Evolutionary conservation across 2,797 vertebrate genomes (phyloP), one percentile per base, ranked within the genome.

Genomic region (Onychomys arenicola): DNA sequence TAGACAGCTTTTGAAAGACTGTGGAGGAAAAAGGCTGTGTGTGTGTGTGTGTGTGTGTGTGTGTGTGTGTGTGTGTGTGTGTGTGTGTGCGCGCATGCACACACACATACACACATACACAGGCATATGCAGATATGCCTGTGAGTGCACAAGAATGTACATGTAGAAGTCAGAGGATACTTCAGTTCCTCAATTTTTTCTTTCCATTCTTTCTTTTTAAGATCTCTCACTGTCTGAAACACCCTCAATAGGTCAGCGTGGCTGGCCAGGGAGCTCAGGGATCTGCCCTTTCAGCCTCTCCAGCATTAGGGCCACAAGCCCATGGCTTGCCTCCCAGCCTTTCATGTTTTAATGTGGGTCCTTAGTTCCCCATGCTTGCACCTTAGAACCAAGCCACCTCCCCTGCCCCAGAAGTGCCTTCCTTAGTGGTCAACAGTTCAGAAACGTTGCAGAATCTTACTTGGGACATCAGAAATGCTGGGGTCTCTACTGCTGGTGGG

Each of bases 1-100:
- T 1, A 4, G 11, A 6, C 1, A 13, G 29, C 52, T 4, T 89
- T 34, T 1, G 0, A n/a, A 43, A 52, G 43, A 55, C 16, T 2
- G 6, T 6, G 8, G 25, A 63, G 27, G 12, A 65, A 73, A 21
- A 25, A 13, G 32, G 17, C 0, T 43, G 59, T 84, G 57, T 32
- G 82, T 63, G 14, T 34, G 46, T 49, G 27, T n/a, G 19, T 57
- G 21, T 13, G 52, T 55, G 17, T 12, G 17, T 80, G 32, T 21
- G 76, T 55, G 29, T 34, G 16, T 25, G 21, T 25, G 11, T 14
- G 34, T 25, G 12, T 1, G 12, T 4, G 7, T 9, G 6, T 5
- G 23, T 40, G 21, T 19, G n/a, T n/a, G n/a, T n/a, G 34, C 6
- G 19, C 19, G 34, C 1, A 17, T 23, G 34, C 23, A 32, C 13